Evolutionary conservation across 2,888 invertebrate genomes (phyloP), one percentile per base, ranked within the genome.

Genomic region (Apantesis nais): DNA sequence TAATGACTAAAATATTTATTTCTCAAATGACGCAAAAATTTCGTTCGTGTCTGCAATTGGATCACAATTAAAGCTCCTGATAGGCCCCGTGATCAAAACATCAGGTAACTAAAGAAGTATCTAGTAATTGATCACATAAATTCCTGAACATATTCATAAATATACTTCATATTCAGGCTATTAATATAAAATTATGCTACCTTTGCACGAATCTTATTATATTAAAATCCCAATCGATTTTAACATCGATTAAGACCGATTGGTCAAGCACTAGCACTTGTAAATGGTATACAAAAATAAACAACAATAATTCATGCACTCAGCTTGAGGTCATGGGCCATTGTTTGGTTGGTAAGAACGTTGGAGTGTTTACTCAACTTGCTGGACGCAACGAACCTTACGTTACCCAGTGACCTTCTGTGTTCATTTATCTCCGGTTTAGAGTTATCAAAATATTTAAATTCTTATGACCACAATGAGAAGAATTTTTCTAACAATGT

Each of bases 241-340:
- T 31, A 68, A 48, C 65, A 55, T 66, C 69, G 60, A 62, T 67
- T 72, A 68, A 72, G 55, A 58, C n/a, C 55, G 62, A 44, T 66
- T 67, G 55, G 64, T 70, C 62, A 62, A 74, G 19, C 77, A 77
- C 82, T 81, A 78, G 66, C 70, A 72, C 71, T 71, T 75, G 62
- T 63, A 76, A 66, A 66, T 70, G 75, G 62, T 63, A 69, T 66
- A 78, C 68, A 76, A 76, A 90, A 89, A 89, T 88, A 90, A 92
- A 89, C 88, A 91, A 89, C 83, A 88, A 89, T 88, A 85, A 88
- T 83, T 87, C 85, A 87, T 83, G 85, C 88, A 88, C 90, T 91
- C 89, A 87, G 84, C 86, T 84, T 83, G 85, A 89, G 92, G 91
- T 92, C 92, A 91, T 83, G 80, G 86, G 82, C 84, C 85, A 91